Evolutionary conservation across 2,113 vertebrate genomes (phyloP).

Genomic region (Odocoileus virginianus): DNA sequence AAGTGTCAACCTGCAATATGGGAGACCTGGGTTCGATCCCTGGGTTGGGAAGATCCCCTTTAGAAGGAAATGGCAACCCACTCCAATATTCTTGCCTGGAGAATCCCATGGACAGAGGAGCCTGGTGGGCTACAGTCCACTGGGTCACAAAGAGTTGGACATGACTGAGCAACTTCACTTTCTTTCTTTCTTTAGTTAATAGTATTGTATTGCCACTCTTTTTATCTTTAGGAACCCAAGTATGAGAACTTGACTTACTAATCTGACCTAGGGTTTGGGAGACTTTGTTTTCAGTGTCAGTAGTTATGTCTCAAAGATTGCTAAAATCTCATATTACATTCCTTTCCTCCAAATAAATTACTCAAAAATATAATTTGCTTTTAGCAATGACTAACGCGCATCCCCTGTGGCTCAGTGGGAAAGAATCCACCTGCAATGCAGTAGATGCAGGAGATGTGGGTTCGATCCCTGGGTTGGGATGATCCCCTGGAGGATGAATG

Average conservation of each 20-base stretch:
- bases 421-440: not conserved
- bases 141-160: too few species aligned
- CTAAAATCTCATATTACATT: not conserved
- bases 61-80: too few species aligned
- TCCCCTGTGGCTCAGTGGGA: not conserved
- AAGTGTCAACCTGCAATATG: too few species aligned
- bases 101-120: too few species aligned
- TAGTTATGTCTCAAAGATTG: not conserved
- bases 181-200: not conserved
- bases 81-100: too few species aligned
- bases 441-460: not conserved
- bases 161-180: too few species aligned
- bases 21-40: too few species aligned
- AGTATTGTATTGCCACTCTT: not conserved
- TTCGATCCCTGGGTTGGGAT: not conserved
- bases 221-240: not conserved
- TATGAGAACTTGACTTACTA: not conserved
- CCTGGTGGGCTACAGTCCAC: too few species aligned
- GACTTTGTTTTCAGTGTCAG: not conserved
- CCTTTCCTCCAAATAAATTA: not conserved
- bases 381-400: not conserved
- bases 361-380: not conserved
- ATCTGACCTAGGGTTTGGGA: not conserved
- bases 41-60: too few species aligned
- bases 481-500: not conserved